phyloP scores from a whole-genome alignment of 2,113 vertebrate genomes.

The Oryzias curvinotus region DNA sequence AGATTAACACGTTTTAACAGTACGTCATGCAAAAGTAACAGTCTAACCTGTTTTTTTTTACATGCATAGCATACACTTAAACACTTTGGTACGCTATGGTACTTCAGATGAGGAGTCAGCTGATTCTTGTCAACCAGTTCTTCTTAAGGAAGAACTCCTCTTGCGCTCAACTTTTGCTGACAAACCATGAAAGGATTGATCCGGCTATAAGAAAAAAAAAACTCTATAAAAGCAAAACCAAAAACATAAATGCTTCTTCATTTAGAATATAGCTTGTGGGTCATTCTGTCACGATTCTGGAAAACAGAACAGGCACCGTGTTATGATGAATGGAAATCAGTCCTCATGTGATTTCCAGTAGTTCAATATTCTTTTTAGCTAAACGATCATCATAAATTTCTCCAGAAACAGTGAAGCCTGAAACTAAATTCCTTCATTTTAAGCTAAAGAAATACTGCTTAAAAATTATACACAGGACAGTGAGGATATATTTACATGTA shows the following conservation, averaged over 20 bases:
- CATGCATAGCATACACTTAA: no score
- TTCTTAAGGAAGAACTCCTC: background rate
- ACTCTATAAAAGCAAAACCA: background rate
- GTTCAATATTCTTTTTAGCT: background rate
- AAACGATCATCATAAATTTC: background rate
- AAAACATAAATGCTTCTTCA: background rate
- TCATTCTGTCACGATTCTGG: background rate
- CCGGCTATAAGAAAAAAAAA: no score
- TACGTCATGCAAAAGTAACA: no score
- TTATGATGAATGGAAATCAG: background rate
- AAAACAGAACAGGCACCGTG: background rate
- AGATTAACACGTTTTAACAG: no score
- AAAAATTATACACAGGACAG: no score
- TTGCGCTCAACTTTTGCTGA: background rate
- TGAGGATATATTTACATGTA: background rate
- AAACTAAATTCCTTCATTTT: background rate
- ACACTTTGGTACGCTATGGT: background rate
- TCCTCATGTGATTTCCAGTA: background rate
- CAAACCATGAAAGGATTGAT: background rate
- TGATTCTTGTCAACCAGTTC: constrained; percentile 19
- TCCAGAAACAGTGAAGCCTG: background rate
- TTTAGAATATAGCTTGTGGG: background rate
- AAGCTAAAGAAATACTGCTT: no score
- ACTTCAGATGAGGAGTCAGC: constrained; percentile 25
- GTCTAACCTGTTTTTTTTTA: no score